phyloP scores from a whole-genome alignment of 2,113 vertebrate species.

The Amazona guildingii region DNA sequence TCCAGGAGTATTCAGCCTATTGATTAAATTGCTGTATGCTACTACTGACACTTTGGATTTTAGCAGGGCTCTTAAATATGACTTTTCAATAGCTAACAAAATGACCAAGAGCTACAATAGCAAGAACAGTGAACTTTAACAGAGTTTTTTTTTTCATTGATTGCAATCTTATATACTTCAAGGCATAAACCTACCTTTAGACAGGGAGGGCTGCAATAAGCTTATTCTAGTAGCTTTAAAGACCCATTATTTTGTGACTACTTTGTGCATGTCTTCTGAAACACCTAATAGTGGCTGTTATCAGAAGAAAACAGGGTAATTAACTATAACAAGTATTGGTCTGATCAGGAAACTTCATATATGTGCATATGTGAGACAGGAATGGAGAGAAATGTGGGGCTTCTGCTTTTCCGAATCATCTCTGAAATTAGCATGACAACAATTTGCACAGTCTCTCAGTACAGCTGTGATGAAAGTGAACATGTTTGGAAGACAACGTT shows the following conservation, averaged over 20 bases:
- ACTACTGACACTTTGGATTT: background rate
- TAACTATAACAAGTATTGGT: background rate
- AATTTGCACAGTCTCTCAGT: background rate
- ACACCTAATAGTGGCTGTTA: background rate
- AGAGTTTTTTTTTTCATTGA: background rate
- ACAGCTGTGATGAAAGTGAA: background rate
- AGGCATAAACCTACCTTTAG: background rate
- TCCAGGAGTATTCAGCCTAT: background rate
- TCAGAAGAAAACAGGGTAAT: background rate
- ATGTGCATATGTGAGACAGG: fast-evolving
- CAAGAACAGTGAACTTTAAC: background rate
- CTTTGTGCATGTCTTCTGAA: background rate
- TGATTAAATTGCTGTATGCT: background rate
- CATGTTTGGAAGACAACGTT: background rate
- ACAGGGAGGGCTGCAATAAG: background rate
- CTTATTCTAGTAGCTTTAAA: background rate
- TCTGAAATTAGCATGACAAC: background rate
- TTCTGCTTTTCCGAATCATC: background rate
- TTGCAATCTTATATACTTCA: background rate
- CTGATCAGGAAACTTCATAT: background rate
- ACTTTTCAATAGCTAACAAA: background rate
- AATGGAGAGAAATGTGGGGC: background rate
- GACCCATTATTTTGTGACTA: background rate
- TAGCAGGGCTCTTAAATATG: background rate
- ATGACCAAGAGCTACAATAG: background rate